phyloP scores from a whole-genome alignment of 2,888 invertebrate species.

The Alsophila aescularia region DNA sequence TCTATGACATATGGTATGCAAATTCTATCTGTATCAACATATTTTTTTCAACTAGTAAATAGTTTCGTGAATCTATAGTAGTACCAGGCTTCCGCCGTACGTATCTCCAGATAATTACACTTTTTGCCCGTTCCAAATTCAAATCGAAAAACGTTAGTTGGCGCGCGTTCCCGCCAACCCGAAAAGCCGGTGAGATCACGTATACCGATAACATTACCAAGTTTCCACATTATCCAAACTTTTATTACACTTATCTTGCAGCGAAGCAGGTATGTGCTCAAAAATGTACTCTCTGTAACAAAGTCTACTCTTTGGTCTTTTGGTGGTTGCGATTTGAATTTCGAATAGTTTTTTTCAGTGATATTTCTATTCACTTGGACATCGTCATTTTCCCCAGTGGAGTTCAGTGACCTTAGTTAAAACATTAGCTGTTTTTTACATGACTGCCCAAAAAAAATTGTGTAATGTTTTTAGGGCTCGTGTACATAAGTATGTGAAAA shows the following conservation, averaged over 20 bases:
- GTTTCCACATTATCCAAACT: slow-evolving; percentile 80
- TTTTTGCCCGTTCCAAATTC: slow-evolving; percentile 56
- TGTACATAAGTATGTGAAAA: too few species aligned
- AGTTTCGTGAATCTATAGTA: slow-evolving; percentile 33
- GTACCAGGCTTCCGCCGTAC: slow-evolving; percentile 30
- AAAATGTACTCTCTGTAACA: slow-evolving; percentile 60
- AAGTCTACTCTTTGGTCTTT: slow-evolving; percentile 36
- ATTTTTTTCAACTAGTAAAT: not conserved
- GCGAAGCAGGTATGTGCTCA: slow-evolving; percentile 63
- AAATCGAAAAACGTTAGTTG: slow-evolving; percentile 69
- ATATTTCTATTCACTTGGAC: not conserved
- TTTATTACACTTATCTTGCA: slow-evolving; percentile 81
- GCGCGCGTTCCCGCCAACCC: slow-evolving; percentile 52
- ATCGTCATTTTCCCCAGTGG: not conserved
- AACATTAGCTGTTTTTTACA: too few species aligned
- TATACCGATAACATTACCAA: slow-evolving; percentile 82
- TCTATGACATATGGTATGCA: too few species aligned
- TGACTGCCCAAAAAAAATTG: too few species aligned
- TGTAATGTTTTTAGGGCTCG: too few species aligned
- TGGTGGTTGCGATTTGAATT: slow-evolving; percentile 34
- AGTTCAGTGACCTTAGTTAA: too few species aligned
- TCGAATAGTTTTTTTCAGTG: slow-evolving; percentile 21
- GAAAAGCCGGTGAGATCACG: slow-evolving; percentile 81
- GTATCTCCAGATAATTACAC: slow-evolving; percentile 54
- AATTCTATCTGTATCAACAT: too few species aligned